Conservation (phyloP, 2,888 invertebrate species). For the Sarcophaga carnaria region DNA sequence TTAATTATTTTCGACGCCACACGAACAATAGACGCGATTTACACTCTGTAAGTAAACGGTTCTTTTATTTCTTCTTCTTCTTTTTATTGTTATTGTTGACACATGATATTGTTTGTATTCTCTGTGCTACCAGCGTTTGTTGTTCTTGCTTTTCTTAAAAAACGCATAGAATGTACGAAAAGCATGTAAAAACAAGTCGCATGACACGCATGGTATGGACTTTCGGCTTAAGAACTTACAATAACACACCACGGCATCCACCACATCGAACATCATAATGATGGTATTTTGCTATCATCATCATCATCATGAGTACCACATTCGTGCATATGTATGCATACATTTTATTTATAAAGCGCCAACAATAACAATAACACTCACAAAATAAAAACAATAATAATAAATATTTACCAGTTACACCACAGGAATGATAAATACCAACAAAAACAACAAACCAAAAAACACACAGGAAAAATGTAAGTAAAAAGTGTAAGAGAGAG, state of each 20-base stretch:
- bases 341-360: slow-evolving; percentile 46
- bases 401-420: slow-evolving; percentile 67
- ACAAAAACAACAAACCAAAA: slow-evolving; percentile 5
- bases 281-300: not conserved
- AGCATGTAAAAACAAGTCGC: no score
- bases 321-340: not conserved
- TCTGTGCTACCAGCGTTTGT: no score
- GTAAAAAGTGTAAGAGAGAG: not conserved
- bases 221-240: not conserved
- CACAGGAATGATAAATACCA: slow-evolving; percentile 63
- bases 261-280: no score
- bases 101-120: no score
- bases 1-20: no score
- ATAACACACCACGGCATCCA: not conserved
- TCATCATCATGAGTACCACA: not conserved
- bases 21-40: no score
- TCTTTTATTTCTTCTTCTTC: no score
- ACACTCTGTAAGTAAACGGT: no score
- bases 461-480: not conserved
- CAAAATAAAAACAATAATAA: slow-evolving; percentile 31
- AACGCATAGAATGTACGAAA: no score
- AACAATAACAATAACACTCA: slow-evolving; percentile 25
- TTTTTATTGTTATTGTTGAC: no score
- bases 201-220: no score
- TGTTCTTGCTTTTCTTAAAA: no score